These are phyloP conservation scores for Furnarius figulus DNA, from an alignment of 2,113 vertebrate genomes.

Conservation along the genomic window DNA sequence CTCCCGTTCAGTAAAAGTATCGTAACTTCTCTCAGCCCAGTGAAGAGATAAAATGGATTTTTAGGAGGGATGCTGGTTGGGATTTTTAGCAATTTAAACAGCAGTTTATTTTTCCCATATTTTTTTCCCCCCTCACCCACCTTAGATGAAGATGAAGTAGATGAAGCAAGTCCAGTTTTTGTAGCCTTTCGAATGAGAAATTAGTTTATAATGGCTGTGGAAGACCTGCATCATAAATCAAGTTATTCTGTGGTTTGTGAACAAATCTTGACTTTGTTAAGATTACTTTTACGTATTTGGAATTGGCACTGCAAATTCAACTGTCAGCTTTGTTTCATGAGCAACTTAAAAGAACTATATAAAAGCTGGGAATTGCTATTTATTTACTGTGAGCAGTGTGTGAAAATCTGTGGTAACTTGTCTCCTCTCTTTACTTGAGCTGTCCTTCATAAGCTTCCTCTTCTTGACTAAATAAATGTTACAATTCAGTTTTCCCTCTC, in stretches of 20 bases:
- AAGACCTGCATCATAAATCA: neutral
- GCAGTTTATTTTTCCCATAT: neutral
- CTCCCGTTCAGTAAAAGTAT: neutral
- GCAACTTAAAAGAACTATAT: neutral
- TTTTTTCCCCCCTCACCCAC: neutral
- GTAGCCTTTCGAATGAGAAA: neutral
- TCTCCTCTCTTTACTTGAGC: neutral
- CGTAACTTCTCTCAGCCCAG: neutral
- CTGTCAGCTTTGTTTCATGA: neutral
- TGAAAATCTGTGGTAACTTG: neutral
- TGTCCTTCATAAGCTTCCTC: neutral
- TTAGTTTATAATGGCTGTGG: neutral
- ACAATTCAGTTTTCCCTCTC: neutral
- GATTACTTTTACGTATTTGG: neutral
- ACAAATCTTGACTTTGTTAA: neutral
- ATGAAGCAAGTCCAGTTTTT: neutral
- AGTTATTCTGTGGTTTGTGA: neutral
- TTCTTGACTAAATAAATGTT: neutral
- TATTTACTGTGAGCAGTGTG: neutral
- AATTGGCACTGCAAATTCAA: neutral
- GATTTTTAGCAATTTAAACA: neutral
- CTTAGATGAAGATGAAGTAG: neutral
- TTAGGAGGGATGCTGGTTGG: neutral
- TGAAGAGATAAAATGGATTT: neutral
- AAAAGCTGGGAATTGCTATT: neutral